Evolutionary conservation across 2,888 invertebrate genomes (phyloP).

Genomic region (Frankliniella intonsa): DNA sequence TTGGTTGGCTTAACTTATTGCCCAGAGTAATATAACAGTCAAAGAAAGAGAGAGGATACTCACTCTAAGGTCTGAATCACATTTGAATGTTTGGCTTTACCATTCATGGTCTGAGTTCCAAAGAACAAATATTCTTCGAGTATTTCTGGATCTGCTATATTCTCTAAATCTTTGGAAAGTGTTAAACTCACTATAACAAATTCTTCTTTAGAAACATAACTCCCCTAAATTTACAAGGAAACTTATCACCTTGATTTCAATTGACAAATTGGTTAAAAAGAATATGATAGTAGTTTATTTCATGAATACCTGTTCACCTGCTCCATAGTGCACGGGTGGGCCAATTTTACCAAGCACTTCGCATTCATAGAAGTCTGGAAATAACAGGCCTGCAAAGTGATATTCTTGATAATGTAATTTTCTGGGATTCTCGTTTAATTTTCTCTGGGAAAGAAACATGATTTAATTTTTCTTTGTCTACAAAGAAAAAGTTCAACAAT

Average conservation of each 20-base stretch:
- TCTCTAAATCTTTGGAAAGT: neutral
- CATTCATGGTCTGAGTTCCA: constrained; percentile 13
- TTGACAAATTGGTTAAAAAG: neutral
- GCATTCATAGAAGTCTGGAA: neutral
- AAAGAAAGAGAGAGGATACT: neutral
- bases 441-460: neutral
- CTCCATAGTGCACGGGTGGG: neutral
- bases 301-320: neutral
- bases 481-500: neutral
- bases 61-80: neutral
- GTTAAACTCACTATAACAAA: neutral
- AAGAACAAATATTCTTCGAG: constrained; percentile 1
- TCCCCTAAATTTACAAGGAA: neutral
- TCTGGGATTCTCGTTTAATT: neutral
- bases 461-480: neutral
- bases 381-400: neutral
- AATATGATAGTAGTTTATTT: neutral
- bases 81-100: neutral
- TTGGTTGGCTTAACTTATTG: too few relatives aligned
- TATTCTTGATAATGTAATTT: neutral
- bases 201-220: neutral
- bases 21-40: neutral
- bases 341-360: neutral
- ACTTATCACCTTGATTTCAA: neutral
- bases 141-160: neutral